Base-by-base conservation (phyloP, 2,888 invertebrate species). In the Bembecia ichneumoniformis region DNA sequence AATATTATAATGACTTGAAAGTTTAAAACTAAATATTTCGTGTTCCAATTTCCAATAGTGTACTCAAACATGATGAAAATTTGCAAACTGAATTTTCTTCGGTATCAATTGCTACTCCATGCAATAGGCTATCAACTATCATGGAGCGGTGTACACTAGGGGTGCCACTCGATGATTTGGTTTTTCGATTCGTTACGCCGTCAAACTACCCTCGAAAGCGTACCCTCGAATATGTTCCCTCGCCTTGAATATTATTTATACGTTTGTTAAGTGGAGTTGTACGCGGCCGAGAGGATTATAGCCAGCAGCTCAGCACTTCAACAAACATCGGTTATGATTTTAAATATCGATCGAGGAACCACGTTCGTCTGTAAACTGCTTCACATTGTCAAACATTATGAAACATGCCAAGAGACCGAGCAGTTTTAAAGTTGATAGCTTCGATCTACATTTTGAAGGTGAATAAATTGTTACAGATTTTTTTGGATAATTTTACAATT, bases 151-250 rank as follows among this genome's bases (percentile, higher is more conserved):
- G 73, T 80, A 68, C 79, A 68, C 74, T 77, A 83, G 86, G 86
- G 87, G 86, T 81, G 82, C 84, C 73, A 84, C 87, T 86, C 83
- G 83, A 86, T 87, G 86, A 87, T 87, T 87, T 87, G 87, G 87
- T 87, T 87, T 87, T 83, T 84, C 86, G 84, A 86, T 87, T 87
- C 87, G 87, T 87, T 87, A 87, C 86, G 87, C 86, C 82, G 84
- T 83, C 86, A 83, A 86, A 86, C 86, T 86, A 87, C 87, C 86
- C 86, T 82, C 81, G 71, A 75, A 67, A 64, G 68, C 67, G 66
- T 74, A 82, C 84, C 86, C 86, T 82, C 77, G 77, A 83, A 81
- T 82, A 79, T 81, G 82, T 82, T 82, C 86, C 83, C 83, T 82
- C 78, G 78, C 77, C 82, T 82, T 80, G 82, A 86, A 82, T 87